Evolutionary conservation across 2,888 invertebrate species (phyloP), one percentile per base, ranked within the genome.

Genomic region (Cryptocephalus moraei): DNA sequence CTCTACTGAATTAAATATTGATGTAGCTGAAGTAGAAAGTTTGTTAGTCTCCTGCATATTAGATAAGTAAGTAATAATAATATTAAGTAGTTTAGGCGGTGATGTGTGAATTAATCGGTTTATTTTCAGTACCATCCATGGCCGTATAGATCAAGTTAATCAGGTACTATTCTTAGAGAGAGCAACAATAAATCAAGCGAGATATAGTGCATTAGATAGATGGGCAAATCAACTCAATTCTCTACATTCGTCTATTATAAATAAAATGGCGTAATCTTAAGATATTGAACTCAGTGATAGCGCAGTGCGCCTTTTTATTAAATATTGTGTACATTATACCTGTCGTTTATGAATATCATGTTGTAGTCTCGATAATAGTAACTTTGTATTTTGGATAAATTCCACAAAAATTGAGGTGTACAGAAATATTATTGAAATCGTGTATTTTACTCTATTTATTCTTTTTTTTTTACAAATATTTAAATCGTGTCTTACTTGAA

Each of bases 31-130:
- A 74, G 96, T 99, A 13, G 96, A 96, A 73, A 92, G 90, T 72
- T 76, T 99, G 44, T 73, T 99, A 53, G 96, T 99, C 41, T 95
- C 96, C 14, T 96, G 97, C 71, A 99, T 99, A 70, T 78, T 99
- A 64, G 97, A 99, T 74, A 91, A 86, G 91, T 92, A 73, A 79
- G 84, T 78, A 54, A 6, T 36, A 34, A 34, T 34, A 36, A 36
- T 36, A 36, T 11, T 36, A 36, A 36, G 22, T 22, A 22, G 22
- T 22, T 22, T 4, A 22, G 6, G 22, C 2, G 6, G 2, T 22
- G 6, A 22, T 22, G 2, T 22, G 6, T 2, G 2, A 6, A 6
- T 6, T 22, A 22, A 22, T 22, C 6, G 22, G 22, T 22, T 48
- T 56, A 36, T 50, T 69, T 66, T 4, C 67, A 88, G 87, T 71